Evolutionary conservation across 2,888 invertebrate species (phyloP).

Genomic region (Papilio demoleus): DNA sequence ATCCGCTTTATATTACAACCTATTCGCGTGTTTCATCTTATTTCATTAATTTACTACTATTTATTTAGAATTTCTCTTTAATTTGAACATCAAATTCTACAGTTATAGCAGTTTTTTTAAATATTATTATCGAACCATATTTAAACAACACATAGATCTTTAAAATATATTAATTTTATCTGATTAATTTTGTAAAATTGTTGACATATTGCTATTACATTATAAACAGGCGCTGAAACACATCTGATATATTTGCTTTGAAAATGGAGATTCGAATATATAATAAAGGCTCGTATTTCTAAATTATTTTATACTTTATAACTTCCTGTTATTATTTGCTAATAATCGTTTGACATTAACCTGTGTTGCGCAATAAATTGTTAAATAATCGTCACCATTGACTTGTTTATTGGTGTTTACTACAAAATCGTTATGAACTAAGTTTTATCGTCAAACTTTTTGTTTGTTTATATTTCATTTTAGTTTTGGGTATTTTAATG

Average conservation of each 20-base stretch:
- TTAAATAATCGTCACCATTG: not conserved
- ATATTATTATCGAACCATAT: not conserved
- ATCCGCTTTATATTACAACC: not conserved
- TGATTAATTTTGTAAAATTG: not conserved
- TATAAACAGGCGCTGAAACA: not conserved
- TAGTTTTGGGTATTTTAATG: not conserved
- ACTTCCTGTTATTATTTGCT: not conserved
- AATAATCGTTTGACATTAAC: not conserved
- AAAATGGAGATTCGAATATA: not conserved
- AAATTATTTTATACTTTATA: not conserved
- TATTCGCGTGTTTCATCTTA: not conserved
- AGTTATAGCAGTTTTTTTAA: not conserved
- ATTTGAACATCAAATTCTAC: not conserved
- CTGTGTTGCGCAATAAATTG: not conserved
- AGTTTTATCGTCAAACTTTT: not conserved
- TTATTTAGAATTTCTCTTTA: not conserved
- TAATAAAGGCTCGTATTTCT: not conserved
- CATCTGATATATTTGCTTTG: not conserved
- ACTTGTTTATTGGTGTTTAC: not conserved
- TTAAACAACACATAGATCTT: not conserved
- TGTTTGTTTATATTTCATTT: not conserved
- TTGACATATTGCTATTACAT: not conserved
- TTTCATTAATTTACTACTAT: not conserved
- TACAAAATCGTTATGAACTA: not conserved
- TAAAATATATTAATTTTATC: not conserved